These are phyloP conservation scores for Pedetes capensis DNA, from an alignment of 2,113 vertebrate genomes.

Conservation along the genomic window DNA sequence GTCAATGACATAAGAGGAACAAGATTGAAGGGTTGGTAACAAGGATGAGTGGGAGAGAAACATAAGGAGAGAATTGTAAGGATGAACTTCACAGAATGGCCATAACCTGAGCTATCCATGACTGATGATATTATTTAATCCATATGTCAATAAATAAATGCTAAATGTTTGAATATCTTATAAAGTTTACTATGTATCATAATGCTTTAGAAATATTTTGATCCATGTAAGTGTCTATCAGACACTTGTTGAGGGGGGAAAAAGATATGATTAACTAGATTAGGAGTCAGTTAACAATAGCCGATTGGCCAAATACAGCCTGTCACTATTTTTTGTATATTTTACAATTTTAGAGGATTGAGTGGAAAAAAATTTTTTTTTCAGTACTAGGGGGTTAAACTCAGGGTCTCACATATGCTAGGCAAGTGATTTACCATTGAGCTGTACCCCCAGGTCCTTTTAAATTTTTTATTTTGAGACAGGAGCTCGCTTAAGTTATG, in stretches of 20 bases:
- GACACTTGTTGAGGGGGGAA: background rate
- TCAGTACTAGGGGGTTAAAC: too few species aligned
- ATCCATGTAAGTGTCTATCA: background rate
- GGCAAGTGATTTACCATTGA: too few species aligned
- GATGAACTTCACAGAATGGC: background rate
- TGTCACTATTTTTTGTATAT: background rate
- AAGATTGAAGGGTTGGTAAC: background rate
- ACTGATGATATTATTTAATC: too few species aligned
- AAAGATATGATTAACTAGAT: background rate
- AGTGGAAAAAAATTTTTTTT: too few species aligned
- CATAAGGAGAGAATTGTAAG: background rate
- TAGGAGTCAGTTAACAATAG: background rate
- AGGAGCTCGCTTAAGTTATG: too few species aligned
- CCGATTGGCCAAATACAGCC: background rate
- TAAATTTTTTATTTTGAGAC: too few species aligned
- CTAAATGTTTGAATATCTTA: background rate
- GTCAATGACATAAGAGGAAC: background rate
- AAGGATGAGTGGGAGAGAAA: background rate
- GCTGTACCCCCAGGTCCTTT: too few species aligned
- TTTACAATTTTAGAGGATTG: background rate
- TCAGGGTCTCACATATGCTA: too few species aligned
- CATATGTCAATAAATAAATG: background rate
- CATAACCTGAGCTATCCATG: too few species aligned
- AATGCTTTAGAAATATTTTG: background rate
- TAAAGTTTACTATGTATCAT: background rate